Evolutionary conservation across 2,797 vertebrate genomes (phyloP).

Genomic region (Coendou prehensilis): DNA sequence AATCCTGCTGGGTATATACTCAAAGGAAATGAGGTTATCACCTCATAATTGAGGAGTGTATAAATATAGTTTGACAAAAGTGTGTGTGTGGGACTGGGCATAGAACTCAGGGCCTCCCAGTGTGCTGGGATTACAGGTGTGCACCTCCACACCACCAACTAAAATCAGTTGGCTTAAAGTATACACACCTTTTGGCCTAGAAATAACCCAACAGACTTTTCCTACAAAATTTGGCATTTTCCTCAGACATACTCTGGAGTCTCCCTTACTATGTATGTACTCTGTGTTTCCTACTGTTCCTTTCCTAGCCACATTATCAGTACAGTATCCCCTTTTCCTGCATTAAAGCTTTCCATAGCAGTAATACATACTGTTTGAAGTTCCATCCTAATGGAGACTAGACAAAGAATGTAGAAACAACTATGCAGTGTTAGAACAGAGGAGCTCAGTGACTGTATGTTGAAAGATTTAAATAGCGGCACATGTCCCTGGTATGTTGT

Average conservation of each 20-base stretch:
- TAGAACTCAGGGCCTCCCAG: not conserved
- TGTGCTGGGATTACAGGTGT: not conserved
- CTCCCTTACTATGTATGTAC: not conserved
- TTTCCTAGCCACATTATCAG: not conserved
- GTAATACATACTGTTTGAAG: not conserved
- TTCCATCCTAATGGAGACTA: not conserved
- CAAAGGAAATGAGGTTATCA: not conserved
- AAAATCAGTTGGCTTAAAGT: not conserved
- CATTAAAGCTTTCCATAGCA: not conserved
- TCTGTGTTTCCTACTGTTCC: not conserved
- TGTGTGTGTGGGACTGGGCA: not conserved
- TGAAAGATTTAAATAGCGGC: not conserved
- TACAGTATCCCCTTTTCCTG: not conserved
- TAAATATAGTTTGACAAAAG: not conserved
- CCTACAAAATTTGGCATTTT: not conserved
- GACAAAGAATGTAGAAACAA: not conserved
- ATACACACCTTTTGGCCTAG: not conserved
- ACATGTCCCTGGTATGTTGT: not conserved
- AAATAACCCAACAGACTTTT: not conserved
- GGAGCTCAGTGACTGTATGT: too few relatives aligned
- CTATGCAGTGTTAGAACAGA: not conserved
- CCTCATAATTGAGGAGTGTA: not conserved
- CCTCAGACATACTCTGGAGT: not conserved
- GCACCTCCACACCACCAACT: too few relatives aligned
- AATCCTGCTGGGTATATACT: not conserved